Evolutionary conservation across 2,797 vertebrate species (phyloP), one percentile per base, ranked within the genome.

Genomic region (Galagoides demidoff): DNA sequence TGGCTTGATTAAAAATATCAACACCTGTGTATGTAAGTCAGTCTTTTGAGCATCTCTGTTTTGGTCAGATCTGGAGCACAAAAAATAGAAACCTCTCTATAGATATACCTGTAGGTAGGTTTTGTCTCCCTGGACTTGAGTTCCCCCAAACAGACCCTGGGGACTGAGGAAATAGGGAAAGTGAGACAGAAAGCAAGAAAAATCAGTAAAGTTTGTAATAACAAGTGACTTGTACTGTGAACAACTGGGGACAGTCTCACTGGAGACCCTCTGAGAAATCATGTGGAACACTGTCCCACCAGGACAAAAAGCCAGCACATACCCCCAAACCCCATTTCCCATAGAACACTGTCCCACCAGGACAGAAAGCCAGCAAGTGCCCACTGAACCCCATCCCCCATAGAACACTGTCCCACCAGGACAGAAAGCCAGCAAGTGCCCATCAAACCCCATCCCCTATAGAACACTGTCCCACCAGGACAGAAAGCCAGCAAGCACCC

Each of bases 1-100:
- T 92, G 68, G 37, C 37, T 84, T 71, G 39, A 29, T 76, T 95
- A 61, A 91, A 96, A 79, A 29, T 25, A 49, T 37, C 71, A 45
- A 45, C 61, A 61, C 3, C 34, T 61, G 5, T 22, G 19, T 64
- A 27, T 86, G 31, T 61, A 37, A 90, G 66, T 79, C 39, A 73
- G 20, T 55, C 66, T 79, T 89, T 57, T 55, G 52, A 70, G n/a
- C 22, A 19, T 79, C 39, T 87, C 64, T 89, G 20, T 57, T 52
- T 57, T 76, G 39, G 78, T 79, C 9, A 81, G 66, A 63, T 91
- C 71, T 55, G 31, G 19, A 84, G n/a, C 2, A 3, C 16, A 85
- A 70, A 59, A 31, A 37, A 16, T 0, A 89, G 37, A 87, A 78
- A 81, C 7, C 52, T 81, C 29, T 39, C 45, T 49, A 49, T 49